These are phyloP conservation scores for Desmophyllum pertusum DNA, from an alignment of 92 coral and sea anemone genomes.

Conservation along the genomic window DNA sequence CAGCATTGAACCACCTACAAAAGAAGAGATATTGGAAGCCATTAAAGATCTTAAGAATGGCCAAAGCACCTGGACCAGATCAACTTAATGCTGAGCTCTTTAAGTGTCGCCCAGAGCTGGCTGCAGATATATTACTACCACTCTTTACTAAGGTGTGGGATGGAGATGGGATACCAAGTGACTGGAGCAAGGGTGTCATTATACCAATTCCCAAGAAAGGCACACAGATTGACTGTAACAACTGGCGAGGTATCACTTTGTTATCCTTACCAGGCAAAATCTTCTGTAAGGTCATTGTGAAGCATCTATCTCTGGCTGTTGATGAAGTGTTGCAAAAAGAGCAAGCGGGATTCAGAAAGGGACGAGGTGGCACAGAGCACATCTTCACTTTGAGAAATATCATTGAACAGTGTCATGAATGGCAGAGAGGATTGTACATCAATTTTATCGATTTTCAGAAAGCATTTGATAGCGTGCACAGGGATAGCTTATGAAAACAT, in stretches of 20 bases:
- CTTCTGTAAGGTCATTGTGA: slow-evolving; percentile 2
- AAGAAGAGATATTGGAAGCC: not conserved
- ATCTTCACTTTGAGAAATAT: no score
- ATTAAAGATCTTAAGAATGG: slow-evolving; percentile 4
- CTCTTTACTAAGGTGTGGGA: slow-evolving; percentile 3
- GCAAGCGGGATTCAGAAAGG: slow-evolving; percentile 22
- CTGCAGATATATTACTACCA: slow-evolving; percentile 17
- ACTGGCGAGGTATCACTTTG: slow-evolving; percentile 5
- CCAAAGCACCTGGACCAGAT: slow-evolving; percentile 6
- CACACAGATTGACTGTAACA: slow-evolving; percentile 12
- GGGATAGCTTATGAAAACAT: slow-evolving; percentile 7
- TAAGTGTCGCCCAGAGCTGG: slow-evolving; percentile 10
- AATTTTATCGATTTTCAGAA: no score
- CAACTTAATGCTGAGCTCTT: no score
- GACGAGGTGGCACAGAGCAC: slow-evolving; percentile 16
- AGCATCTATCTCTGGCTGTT: not conserved
- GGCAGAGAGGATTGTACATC: no score
- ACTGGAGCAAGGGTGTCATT: slow-evolving; percentile 19
- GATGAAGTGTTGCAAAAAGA: slow-evolving; percentile 14
- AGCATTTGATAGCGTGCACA: slow-evolving; percentile 21
- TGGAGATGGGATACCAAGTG: slow-evolving; percentile 18
- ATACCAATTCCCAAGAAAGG: slow-evolving; percentile 14
- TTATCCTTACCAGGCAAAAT: slow-evolving; percentile 13
- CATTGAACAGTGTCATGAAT: no score
- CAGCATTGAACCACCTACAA: slow-evolving; percentile 3